A percentile compares a stretch with the other conserved stretches of the same genome.
These are phyloP conservation scores for Sphinx pinastri DNA, from an alignment of 2,888 invertebrate genomes.

Conservation along the genomic window DNA sequence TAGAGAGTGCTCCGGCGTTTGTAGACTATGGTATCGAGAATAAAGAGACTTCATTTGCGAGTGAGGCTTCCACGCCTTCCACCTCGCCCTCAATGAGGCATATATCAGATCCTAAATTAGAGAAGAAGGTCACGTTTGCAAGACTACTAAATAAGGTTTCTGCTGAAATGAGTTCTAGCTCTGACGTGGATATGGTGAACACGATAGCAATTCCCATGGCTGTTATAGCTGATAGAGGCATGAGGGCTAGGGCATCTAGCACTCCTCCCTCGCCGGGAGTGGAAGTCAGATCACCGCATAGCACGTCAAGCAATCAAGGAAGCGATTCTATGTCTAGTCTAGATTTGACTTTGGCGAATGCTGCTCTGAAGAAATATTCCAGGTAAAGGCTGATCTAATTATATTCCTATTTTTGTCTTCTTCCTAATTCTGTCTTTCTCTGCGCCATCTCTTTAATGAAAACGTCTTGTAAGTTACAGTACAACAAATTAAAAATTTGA, in stretches of 20 bases:
- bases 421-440: constrained; percentile 7
- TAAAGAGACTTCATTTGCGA: constrained; percentile 86
- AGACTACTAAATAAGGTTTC: constrained; percentile 89
- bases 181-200: constrained; percentile 86
- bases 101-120: constrained; percentile 87
- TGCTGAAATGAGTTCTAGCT: constrained; percentile 90
- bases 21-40: constrained; percentile 77
- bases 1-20: constrained; percentile 78
- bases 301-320: constrained; percentile 90
- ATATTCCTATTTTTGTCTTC: constrained; percentile 6
- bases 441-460: not conserved
- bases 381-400: constrained; percentile 50
- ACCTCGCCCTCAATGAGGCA: constrained; percentile 83
- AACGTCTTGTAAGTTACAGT: not conserved
- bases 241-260: constrained; percentile 74
- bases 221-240: constrained; percentile 69
- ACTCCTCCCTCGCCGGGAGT: constrained; percentile 87
- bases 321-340: constrained; percentile 91
- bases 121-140: constrained; percentile 92
- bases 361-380: constrained; percentile 83
- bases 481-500: not conserved
- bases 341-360: constrained; percentile 86
- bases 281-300: constrained; percentile 85
- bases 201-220: constrained; percentile 80
- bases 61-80: constrained; percentile 78